Percentiles rank a stretch among this genome's conserved stretches.
Evolutionary conservation across 2,888 invertebrate genomes (phyloP).

Genomic region (Gastracanthus pulcherrimus): DNA sequence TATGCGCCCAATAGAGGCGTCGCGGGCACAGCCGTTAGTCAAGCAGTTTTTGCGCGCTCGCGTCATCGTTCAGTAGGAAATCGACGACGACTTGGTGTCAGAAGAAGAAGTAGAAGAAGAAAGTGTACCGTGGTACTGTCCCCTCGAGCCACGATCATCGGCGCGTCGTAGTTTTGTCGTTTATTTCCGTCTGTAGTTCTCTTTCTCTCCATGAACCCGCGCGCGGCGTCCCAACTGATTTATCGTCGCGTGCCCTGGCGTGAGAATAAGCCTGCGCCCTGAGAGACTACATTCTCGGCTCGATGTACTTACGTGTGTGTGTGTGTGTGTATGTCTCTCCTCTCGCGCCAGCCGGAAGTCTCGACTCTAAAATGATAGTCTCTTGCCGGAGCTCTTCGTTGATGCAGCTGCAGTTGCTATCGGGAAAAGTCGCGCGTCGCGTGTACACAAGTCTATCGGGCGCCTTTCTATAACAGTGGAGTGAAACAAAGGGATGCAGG

Average conservation of each 20-base stretch:
- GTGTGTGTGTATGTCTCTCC: neutral
- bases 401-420: neutral
- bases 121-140: neutral
- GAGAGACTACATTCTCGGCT: conserved; percentile 10
- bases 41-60: conserved; percentile 30
- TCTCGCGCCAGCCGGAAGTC: conserved; percentile 29
- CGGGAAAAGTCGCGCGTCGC: neutral
- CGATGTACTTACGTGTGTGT: no score
- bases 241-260: conserved; percentile 53
- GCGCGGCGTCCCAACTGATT: conserved; percentile 50
- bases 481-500: neutral
- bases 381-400: conserved; percentile 5
- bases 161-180: conserved; percentile 26
- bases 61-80: conserved; percentile 59
- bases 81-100: conserved; percentile 65
- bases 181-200: conserved; percentile 44
- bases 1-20: conserved; percentile 13
- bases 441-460: no score
- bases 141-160: conserved; percentile 17
- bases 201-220: conserved; percentile 16
- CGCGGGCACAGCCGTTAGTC: neutral
- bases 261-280: conserved; percentile 55
- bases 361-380: conserved; percentile 38
- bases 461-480: no score
- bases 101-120: conserved; percentile 14